These are phyloP conservation scores for Tychaedon coryphoeus DNA, from an alignment of 2,113 vertebrate species.

Conservation along the genomic window DNA sequence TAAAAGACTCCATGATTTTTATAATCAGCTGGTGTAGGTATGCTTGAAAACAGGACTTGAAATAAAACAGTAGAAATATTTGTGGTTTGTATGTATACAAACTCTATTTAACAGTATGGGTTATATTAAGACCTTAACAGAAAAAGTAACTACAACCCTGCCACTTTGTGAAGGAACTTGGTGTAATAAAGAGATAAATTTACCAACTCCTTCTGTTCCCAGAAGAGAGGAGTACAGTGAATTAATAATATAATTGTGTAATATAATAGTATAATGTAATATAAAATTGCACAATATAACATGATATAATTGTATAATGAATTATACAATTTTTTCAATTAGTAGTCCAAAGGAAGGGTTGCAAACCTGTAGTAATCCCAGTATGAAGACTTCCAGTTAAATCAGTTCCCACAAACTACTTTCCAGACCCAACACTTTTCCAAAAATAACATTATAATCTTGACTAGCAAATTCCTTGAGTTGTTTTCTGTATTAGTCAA, in stretches of 20 bases:
- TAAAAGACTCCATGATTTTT: background rate
- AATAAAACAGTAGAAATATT: background rate
- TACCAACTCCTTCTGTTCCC: background rate
- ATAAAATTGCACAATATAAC: background rate
- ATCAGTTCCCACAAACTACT: background rate
- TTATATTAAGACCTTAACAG: background rate
- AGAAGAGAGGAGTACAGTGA: background rate
- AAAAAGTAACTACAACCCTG: background rate
- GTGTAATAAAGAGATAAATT: background rate
- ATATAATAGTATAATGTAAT: background rate
- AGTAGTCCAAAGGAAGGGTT: background rate
- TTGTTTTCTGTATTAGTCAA: background rate
- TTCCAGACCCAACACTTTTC: background rate
- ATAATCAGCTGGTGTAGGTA: background rate
- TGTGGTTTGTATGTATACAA: background rate
- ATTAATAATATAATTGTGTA: background rate
- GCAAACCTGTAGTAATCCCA: background rate
- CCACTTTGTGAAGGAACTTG: background rate
- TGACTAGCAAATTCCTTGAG: background rate
- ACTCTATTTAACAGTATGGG: background rate
- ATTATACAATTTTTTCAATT: background rate
- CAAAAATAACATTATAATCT: background rate
- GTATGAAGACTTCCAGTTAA: background rate
- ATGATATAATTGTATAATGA: background rate
- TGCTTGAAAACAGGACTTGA: background rate